A percentile compares a stretch with the other conserved stretches of the same genome.
Evolutionary conservation across 1,140 invertebrate genomes (phyloP).

Genomic region (Belonocnema kinseyi): DNA sequence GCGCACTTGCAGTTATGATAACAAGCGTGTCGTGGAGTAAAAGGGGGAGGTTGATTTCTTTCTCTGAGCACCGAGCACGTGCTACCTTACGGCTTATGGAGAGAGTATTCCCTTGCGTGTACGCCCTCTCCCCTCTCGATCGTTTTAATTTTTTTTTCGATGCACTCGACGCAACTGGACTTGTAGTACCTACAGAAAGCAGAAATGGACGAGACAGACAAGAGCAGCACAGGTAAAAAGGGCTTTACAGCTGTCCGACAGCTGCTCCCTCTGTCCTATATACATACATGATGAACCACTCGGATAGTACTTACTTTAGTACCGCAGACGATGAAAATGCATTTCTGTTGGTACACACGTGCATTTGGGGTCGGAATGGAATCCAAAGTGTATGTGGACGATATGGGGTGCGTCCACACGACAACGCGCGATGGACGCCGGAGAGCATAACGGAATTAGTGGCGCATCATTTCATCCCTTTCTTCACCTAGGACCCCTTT

Average conservation of each 20-base stretch:
- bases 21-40: constrained; percentile 11
- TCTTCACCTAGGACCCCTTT: constrained; percentile 36
- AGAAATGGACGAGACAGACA: constrained; percentile 47
- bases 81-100: constrained; percentile 34
- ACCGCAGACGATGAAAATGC: constrained; percentile 49
- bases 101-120: constrained; percentile 21
- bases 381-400: constrained; percentile 36
- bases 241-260: constrained; percentile 75
- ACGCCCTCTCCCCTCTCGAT: constrained; percentile 44
- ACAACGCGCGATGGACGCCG: constrained; percentile 36
- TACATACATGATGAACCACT: constrained; percentile 70
- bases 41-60: constrained; percentile 17
- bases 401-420: constrained; percentile 35
- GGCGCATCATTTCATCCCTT: constrained; percentile 69
- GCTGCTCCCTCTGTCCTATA: constrained; percentile 75
- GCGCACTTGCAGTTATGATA: constrained; percentile 33
- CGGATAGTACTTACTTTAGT: constrained; percentile 46
- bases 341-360: constrained; percentile 33
- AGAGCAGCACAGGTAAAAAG: constrained; percentile 70
- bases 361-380: constrained; percentile 44
- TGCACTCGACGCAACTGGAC: constrained; percentile 54
- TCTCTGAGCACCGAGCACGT: constrained; percentile 41
- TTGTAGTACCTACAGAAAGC: constrained; percentile 42
- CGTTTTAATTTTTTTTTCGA: constrained; percentile 36
- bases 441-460: constrained; percentile 68